Evolutionary conservation across 2,888 invertebrate species (phyloP).

Genomic region (Hypsopygia costalis): DNA sequence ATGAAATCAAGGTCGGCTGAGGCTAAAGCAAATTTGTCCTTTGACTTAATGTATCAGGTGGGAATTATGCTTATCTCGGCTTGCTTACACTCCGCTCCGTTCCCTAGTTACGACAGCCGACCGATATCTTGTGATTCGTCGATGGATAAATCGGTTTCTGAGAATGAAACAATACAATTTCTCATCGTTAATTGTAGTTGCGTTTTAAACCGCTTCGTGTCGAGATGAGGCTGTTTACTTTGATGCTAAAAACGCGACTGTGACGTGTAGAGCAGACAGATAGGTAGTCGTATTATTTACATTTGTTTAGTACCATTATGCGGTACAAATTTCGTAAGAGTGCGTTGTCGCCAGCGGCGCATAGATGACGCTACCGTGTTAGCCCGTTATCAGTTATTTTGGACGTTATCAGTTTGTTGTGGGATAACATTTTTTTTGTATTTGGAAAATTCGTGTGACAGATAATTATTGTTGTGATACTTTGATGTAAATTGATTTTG

Average conservation of each 20-base stretch:
- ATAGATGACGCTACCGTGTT: not conserved
- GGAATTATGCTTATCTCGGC: slow-evolving; percentile 47
- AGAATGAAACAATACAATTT: not conserved
- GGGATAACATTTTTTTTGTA: not conserved
- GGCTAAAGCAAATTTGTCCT: slow-evolving; percentile 59
- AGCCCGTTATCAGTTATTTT: not conserved
- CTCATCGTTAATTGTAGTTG: too few species aligned
- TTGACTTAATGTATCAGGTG: slow-evolving; percentile 55
- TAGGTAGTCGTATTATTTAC: too few species aligned
- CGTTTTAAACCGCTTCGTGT: not conserved
- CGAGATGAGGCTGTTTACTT: not conserved
- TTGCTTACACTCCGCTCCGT: not conserved
- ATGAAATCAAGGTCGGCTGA: slow-evolving; percentile 46
- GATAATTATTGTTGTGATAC: too few species aligned
- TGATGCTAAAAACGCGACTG: not conserved
- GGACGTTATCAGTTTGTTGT: not conserved
- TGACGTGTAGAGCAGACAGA: not conserved
- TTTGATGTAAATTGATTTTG: too few species aligned
- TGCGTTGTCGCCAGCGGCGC: not conserved
- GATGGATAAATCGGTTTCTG: not conserved
- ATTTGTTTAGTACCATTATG: not conserved
- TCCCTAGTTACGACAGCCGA: not conserved
- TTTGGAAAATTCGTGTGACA: not conserved
- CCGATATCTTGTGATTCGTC: not conserved
- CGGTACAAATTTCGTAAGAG: not conserved